Percentiles rank a stretch among this genome's conserved stretches.
phyloP scores from a whole-genome alignment of 2,113 vertebrate species.

The Sprattus sprattus region DNA sequence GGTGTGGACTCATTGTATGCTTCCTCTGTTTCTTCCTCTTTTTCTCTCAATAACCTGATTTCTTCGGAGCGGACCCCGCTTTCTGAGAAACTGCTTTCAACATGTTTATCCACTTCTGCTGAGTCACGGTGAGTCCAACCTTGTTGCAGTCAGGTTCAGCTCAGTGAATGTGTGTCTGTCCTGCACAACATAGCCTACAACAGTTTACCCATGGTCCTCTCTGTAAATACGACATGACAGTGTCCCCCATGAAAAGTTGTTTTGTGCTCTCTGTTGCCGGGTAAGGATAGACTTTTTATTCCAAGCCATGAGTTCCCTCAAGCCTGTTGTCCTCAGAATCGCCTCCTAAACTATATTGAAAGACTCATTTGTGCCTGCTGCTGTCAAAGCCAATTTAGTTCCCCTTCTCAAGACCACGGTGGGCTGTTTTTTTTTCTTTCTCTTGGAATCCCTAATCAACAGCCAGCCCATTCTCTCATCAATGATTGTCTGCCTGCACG shows the following conservation, averaged over 20 bases:
- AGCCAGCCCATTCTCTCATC: neutral
- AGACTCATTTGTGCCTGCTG: neutral
- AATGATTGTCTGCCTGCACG: neutral
- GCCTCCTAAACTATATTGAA: neutral
- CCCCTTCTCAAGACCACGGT: neutral
- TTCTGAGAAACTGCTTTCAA: neutral
- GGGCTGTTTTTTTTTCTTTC: neutral
- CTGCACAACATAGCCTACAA: neutral
- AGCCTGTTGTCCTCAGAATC: neutral
- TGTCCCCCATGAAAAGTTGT: neutral
- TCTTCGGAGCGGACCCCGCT: neutral
- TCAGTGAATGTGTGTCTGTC: neutral
- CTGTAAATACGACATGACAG: neutral
- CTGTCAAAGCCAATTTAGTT: conserved; percentile 2
- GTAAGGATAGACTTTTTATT: neutral
- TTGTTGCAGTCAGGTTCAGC: neutral
- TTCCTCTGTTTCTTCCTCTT: neutral
- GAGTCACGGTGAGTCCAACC: neutral
- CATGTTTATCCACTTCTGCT: neutral
- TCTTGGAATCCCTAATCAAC: neutral
- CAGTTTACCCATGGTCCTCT: neutral
- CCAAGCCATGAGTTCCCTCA: neutral
- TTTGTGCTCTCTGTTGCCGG: neutral
- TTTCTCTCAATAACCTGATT: neutral
- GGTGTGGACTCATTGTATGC: neutral